A percentile compares a stretch with the other conserved stretches of the same genome.
Conservation (phyloP, 1,140 invertebrate genomes). For the Diorhabda elongata region DNA sequence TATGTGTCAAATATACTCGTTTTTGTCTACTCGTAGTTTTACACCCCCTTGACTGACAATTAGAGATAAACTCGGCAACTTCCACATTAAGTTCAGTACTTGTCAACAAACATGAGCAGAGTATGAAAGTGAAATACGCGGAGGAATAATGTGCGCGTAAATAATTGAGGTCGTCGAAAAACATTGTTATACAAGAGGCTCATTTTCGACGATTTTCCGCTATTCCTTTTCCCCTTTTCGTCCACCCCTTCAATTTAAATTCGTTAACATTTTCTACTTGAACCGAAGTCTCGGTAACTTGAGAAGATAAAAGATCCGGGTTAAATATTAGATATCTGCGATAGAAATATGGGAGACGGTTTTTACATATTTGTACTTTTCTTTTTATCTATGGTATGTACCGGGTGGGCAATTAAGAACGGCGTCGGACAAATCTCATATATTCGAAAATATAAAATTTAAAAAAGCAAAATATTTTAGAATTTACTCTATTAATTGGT, state of each 20-base stretch:
- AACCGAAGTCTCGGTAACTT: not conserved
- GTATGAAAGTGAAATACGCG: not conserved
- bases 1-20: too few species aligned
- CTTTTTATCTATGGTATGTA: too few species aligned
- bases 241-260: slow-evolving; percentile 1
- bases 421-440: too few species aligned
- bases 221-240: not conserved
- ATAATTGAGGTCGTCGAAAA: slow-evolving; percentile 6
- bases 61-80: not conserved
- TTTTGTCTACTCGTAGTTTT: too few species aligned
- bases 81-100: not conserved
- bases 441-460: too few species aligned
- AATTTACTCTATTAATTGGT: too few species aligned
- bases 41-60: too few species aligned
- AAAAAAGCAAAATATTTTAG: too few species aligned
- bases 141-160: not conserved
- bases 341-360: too few species aligned
- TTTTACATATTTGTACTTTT: too few species aligned
- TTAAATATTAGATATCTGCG: too few species aligned
- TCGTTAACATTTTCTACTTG: not conserved
- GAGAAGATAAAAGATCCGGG: not conserved
- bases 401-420: too few species aligned
- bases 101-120: not conserved
- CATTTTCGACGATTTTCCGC: slow-evolving; percentile 4
- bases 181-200: not conserved